Percentiles rank a stretch among this genome's conserved stretches.
phyloP scores from a whole-genome alignment of 2,113 vertebrate species.

The Pogonocichla stellata region DNA sequence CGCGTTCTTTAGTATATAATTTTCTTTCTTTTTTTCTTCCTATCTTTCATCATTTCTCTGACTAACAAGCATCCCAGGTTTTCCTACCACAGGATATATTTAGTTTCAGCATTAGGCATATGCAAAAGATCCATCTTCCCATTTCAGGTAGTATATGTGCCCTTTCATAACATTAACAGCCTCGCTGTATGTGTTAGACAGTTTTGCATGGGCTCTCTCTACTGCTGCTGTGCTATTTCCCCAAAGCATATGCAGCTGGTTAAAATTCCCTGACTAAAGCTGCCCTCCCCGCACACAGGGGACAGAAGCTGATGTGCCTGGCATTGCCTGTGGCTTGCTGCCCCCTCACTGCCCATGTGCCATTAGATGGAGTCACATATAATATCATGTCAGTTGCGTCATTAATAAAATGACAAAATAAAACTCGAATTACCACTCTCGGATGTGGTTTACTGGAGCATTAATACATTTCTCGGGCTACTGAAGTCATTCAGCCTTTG shows the following conservation, averaged over 20 bases:
- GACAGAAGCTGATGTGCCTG: neutral
- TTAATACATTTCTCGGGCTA: conserved; percentile 62
- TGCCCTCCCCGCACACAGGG: neutral
- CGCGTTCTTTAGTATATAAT: neutral
- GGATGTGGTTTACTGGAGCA: conserved; percentile 66
- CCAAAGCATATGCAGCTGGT: neutral
- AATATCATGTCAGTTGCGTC: conserved; percentile 40
- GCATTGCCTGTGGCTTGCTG: neutral
- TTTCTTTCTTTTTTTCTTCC: neutral
- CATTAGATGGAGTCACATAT: neutral
- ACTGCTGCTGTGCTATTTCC: neutral
- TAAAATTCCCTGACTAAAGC: neutral
- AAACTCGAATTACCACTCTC: conserved; percentile 68
- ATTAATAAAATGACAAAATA: conserved; percentile 72
- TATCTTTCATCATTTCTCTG: neutral
- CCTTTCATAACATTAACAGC: neutral
- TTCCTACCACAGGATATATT: neutral
- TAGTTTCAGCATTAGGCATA: neutral
- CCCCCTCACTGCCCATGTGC: neutral
- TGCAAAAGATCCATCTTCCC: neutral
- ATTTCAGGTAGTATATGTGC: neutral
- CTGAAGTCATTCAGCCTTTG: conserved; percentile 70
- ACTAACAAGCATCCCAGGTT: neutral
- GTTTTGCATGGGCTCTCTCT: neutral
- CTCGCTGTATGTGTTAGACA: neutral